Conservation (phyloP, 2,797 vertebrate genomes). For the Rhinogobio ventralis region DNA sequence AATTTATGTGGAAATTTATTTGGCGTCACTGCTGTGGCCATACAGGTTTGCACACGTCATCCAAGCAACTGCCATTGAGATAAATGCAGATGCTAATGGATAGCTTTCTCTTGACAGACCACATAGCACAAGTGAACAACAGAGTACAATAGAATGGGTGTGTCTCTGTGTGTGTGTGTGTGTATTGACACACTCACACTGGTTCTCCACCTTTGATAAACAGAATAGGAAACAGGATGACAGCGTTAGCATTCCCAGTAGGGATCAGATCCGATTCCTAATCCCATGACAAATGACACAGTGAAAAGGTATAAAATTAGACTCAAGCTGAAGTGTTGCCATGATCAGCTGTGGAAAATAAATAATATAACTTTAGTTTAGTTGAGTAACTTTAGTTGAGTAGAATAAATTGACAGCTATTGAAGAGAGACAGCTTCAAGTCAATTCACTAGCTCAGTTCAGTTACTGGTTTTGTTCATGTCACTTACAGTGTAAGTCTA, state of each 20-base stretch:
- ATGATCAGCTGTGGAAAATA: neutral
- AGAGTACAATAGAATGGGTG: neutral
- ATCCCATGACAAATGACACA: neutral
- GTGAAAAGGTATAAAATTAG: neutral
- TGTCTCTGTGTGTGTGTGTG: neutral
- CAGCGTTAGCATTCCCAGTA: neutral
- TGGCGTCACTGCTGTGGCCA: no score
- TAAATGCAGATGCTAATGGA: neutral
- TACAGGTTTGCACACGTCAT: neutral
- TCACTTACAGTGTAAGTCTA: neutral
- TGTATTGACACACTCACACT: neutral
- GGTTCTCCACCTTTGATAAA: slow-evolving; percentile 16
- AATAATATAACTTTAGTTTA: neutral
- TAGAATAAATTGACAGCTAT: neutral
- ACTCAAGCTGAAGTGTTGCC: neutral
- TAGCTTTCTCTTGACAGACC: neutral
- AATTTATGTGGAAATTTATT: neutral
- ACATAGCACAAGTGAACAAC: neutral
- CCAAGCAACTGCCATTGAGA: neutral
- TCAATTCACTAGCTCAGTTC: neutral
- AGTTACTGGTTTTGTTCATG: neutral
- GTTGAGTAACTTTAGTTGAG: no score
- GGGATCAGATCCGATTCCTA: neutral
- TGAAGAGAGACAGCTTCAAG: neutral
- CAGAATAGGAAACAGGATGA: neutral